phyloP scores from a whole-genome alignment of 2,797 vertebrate species.

The Sciurus carolinensis region DNA sequence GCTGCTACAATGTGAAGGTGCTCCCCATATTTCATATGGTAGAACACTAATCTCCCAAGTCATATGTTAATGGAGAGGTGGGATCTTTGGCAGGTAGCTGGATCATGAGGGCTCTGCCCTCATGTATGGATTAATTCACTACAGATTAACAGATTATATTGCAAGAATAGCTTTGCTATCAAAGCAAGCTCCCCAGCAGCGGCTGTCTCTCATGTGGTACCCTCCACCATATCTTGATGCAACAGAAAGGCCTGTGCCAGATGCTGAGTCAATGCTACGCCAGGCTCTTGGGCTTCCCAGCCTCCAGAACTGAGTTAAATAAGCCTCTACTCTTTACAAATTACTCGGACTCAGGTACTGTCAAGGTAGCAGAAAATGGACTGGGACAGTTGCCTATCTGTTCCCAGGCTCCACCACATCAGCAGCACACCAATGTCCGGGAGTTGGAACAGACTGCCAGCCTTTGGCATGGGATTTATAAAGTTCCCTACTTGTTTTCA shows the following conservation, averaged over 20 bases:
- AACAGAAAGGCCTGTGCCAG: neutral
- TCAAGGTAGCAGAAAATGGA: neutral
- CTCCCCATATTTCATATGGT: neutral
- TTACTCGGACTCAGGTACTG: neutral
- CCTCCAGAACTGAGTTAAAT: neutral
- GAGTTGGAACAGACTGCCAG: neutral
- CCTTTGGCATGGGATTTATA: neutral
- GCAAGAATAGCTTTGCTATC: neutral
- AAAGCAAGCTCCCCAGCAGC: neutral
- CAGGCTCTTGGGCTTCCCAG: neutral
- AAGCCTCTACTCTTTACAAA: neutral
- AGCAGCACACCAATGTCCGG: neutral
- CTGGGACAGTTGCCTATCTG: neutral
- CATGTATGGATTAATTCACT: neutral
- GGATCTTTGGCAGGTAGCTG: neutral
- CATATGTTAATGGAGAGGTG: neutral
- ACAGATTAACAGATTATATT: no score
- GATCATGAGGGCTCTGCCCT: neutral
- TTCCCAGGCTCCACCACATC: neutral
- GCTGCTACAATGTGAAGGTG: neutral
- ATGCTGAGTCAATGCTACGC: neutral
- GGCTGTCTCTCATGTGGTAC: neutral
- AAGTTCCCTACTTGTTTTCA: neutral
- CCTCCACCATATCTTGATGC: neutral
- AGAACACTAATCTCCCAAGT: neutral